phyloP scores from a whole-genome alignment of 2,888 invertebrate species.

The Morpho helenor region DNA sequence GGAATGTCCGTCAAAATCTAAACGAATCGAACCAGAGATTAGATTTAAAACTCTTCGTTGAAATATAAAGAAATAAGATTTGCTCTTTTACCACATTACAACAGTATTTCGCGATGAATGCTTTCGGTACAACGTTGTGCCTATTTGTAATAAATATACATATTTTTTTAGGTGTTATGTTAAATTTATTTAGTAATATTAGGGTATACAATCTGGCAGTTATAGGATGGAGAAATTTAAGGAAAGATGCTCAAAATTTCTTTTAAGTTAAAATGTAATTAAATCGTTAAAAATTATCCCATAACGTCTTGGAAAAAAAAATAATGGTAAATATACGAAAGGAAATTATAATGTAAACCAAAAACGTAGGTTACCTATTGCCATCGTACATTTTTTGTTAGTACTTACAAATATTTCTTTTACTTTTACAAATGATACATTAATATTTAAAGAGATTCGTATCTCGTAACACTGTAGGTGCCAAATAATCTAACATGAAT shows the following conservation, averaged over 20 bases:
- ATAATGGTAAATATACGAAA: conserved; percentile 37
- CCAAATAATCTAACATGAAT: conserved; percentile 70
- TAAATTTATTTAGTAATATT: conserved; percentile 71
- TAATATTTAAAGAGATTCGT: conserved; percentile 39
- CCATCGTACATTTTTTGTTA: conserved; percentile 61
- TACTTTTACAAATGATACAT: conserved; percentile 42
- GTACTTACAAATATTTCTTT: conserved; percentile 52
- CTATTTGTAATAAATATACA: conserved; percentile 63
- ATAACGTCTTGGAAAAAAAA: conserved; percentile 28
- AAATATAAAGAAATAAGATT: conserved; percentile 67
- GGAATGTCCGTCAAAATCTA: conserved; percentile 50
- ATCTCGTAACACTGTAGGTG: conserved; percentile 61
- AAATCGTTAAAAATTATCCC: conserved; percentile 25
- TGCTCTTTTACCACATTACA: conserved; percentile 69
- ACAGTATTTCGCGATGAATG: conserved; percentile 79
- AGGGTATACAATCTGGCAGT: conserved; percentile 64
- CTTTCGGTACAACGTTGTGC: conserved; percentile 63
- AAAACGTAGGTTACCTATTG: conserved; percentile 76
- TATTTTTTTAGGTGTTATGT: conserved; percentile 70
- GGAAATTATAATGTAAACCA: conserved; percentile 57
- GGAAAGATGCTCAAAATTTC: conserved; percentile 68
- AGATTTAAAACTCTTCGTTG: conserved; percentile 68
- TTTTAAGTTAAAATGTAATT: conserved; percentile 48
- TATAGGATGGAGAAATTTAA: conserved; percentile 45
- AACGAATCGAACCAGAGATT: conserved; percentile 64